Evolutionary conservation across 2,113 vertebrate species (phyloP).

Genomic region (Gadus macrocephalus): DNA sequence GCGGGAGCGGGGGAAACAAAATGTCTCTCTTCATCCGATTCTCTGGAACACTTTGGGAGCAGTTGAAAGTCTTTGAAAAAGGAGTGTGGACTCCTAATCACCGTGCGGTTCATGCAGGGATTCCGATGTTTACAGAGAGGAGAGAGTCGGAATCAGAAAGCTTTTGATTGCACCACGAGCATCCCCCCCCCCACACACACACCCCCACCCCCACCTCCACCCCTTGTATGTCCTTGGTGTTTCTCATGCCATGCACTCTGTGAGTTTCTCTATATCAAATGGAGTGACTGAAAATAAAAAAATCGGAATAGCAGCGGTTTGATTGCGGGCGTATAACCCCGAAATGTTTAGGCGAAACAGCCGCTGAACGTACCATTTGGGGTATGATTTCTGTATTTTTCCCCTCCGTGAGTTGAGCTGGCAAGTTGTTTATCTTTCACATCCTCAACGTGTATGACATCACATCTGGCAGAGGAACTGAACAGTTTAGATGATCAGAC

Average conservation of each 20-base stretch:
- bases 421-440: slow-evolving; percentile 37
- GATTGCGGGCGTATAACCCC: slow-evolving; percentile 47
- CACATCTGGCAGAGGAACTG: slow-evolving; percentile 8
- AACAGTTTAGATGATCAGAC: neutral
- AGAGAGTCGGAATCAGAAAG: slow-evolving; percentile 54
- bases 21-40: slow-evolving; percentile 51
- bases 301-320: slow-evolving; percentile 28
- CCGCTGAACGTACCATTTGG: slow-evolving; percentile 21
- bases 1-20: slow-evolving; percentile 44
- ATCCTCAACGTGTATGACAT: slow-evolving; percentile 29
- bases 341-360: slow-evolving; percentile 36
- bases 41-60: slow-evolving; percentile 49
- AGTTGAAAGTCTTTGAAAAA: slow-evolving; percentile 56
- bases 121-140: slow-evolving; percentile 65
- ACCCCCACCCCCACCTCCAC: neutral
- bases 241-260: slow-evolving; percentile 22
- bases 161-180: slow-evolving; percentile 58
- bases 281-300: slow-evolving; percentile 35
- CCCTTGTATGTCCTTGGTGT: slow-evolving; percentile 37
- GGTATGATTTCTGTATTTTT: slow-evolving; percentile 21
- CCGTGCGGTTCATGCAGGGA: slow-evolving; percentile 57
- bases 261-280: slow-evolving; percentile 40
- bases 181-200: slow-evolving; percentile 11
- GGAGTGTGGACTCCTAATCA: slow-evolving; percentile 47
- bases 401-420: slow-evolving; percentile 11